These are phyloP conservation scores for Tachystola acroxantha DNA, from an alignment of 2,888 invertebrate species.

Conservation along the genomic window DNA sequence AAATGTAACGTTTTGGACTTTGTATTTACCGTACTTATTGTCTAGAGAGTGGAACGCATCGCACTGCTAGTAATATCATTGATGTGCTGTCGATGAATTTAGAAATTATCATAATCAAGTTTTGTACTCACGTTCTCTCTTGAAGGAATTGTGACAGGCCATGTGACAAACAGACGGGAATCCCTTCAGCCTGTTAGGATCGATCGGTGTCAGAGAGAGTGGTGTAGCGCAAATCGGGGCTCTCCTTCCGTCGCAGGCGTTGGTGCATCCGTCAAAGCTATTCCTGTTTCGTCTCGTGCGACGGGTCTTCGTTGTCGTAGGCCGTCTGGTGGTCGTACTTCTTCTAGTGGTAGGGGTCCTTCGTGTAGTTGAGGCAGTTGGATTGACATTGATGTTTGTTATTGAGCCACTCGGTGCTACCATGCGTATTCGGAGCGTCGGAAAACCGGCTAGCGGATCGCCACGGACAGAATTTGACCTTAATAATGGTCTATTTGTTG, in stretches of 20 bases:
- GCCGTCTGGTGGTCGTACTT: conserved; percentile 34
- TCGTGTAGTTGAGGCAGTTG: conserved; percentile 16
- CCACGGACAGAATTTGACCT: not conserved
- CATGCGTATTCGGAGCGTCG: conserved; percentile 47
- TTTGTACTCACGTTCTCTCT: conserved; percentile 51
- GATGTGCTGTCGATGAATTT: no score
- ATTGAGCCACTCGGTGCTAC: conserved; percentile 51
- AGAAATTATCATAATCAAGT: no score
- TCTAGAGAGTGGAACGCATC: no score
- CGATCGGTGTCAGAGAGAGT: conserved; percentile 37
- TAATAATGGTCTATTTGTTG: not conserved
- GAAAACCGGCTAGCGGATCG: conserved; percentile 10
- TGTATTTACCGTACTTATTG: no score
- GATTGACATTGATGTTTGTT: conserved; percentile 52
- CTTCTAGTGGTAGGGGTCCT: conserved; percentile 18
- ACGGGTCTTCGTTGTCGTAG: conserved; percentile 28
- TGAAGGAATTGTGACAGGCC: conserved; percentile 68
- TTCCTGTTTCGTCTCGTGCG: conserved; percentile 43
- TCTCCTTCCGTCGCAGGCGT: conserved; percentile 47
- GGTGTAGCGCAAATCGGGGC: conserved; percentile 60
- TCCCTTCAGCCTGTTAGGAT: conserved; percentile 56
- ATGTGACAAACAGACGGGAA: conserved; percentile 68
- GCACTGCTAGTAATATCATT: no score
- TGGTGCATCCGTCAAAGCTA: conserved; percentile 51
- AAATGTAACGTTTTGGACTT: no score